These are phyloP conservation scores for Caenorhabditis remanei DNA, from an alignment of 1,140 invertebrate species.

Conservation along the genomic window DNA sequence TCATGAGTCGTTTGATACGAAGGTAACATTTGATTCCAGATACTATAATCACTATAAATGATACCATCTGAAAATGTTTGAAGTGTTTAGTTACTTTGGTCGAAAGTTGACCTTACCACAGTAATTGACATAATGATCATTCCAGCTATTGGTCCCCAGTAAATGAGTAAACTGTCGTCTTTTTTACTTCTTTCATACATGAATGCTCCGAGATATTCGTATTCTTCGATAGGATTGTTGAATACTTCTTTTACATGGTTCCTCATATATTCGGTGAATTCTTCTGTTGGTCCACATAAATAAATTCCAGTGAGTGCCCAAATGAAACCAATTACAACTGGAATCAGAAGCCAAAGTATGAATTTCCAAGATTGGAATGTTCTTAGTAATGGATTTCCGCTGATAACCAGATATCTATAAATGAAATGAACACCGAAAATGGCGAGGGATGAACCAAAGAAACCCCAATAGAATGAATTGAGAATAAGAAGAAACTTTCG, in stretches of 20 bases:
- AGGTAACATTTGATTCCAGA: conserved; percentile 23
- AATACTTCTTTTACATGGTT: not conserved
- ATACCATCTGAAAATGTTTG: not conserved
- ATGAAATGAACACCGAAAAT: conserved; percentile 33
- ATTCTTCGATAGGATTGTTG: not conserved
- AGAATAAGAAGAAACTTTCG: not conserved
- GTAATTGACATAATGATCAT: conserved; percentile 9
- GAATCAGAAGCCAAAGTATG: conserved; percentile 8
- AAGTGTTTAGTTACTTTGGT: not conserved
- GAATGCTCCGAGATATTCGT: conserved; percentile 19
- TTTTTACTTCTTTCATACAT: not conserved
- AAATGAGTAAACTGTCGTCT: not conserved
- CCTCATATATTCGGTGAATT: conserved; percentile 24
- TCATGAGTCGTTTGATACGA: not conserved
- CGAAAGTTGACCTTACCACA: not conserved
- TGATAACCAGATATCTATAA: conserved; percentile 11
- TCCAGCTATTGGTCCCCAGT: conserved; percentile 15
- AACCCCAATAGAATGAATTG: conserved; percentile 15
- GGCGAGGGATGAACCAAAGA: conserved; percentile 26
- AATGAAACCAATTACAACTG: not conserved
- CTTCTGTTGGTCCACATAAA: conserved; percentile 3
- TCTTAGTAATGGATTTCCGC: not conserved
- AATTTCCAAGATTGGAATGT: conserved; percentile 39
- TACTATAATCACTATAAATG: not conserved
- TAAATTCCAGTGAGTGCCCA: not conserved